Evolutionary conservation across 2,113 vertebrate genomes (phyloP), one percentile per base, ranked within the genome.

Genomic region (Etia nguti): DNA sequence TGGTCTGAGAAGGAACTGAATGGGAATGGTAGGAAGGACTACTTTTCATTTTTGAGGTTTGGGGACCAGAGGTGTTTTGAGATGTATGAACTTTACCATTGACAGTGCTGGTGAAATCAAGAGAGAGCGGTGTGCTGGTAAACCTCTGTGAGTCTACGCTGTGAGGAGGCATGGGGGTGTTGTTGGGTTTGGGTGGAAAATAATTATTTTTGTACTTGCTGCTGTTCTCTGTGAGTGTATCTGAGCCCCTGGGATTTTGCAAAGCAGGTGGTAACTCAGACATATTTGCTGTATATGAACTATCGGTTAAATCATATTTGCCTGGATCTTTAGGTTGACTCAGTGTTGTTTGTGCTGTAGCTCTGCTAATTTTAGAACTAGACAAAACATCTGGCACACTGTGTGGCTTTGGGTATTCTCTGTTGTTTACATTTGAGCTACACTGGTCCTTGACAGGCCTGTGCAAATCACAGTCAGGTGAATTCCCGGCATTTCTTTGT

Each of bases 341-440:
- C 60, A 54, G 22, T 41, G 48, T 48, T 56, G 80, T 54, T 54
- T 87, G 88, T 18, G 15, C 9, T 75, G 85, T 5, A 52, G 88
- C 48, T 83, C 24, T 92, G 89, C 85, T 92, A 59, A 91, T 77
- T 90, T 90, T 92, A 93, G 82, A 86, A 83, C 18, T 11, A 22
- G 62, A 82, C 34, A 75, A 82, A 85, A 46, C 52, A 52, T 84
- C 73, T 1, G 90, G 79, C 26, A 92, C 59, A 81, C 89, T 86
- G 2, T 83, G 73, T 46, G 62, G 62, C 50, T 82, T 93, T 52
- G 84, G 93, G 88, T 80, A 22, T 65, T 92, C 86, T 80, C 52
- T 84, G 60, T 62, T 89, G 48, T 94, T 91, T 79, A 89, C 70
- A 81, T 31, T 88, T 50, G 55, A 91, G 50, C 59, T 43, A 48